phyloP scores from a whole-genome alignment of 2,888 invertebrate species.

The Pseudanteris insignis region DNA sequence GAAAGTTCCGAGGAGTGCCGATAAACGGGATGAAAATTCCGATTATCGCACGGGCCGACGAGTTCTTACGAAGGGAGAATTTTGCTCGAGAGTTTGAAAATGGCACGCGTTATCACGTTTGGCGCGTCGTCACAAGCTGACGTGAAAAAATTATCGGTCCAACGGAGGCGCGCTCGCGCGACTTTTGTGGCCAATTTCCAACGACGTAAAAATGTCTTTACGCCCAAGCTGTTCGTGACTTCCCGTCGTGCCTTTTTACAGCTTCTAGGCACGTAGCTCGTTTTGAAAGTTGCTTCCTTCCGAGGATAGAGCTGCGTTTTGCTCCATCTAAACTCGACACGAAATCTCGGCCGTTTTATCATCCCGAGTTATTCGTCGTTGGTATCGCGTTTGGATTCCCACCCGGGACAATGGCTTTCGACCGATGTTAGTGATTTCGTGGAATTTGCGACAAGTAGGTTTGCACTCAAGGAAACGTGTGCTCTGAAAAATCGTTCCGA shows the following conservation, averaged over 20 bases:
- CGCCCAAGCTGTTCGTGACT: slow-evolving; percentile 25
- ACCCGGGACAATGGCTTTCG: too few relatives aligned
- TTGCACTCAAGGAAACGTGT: too few relatives aligned
- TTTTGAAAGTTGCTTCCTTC: slow-evolving; percentile 39
- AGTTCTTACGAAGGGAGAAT: slow-evolving; percentile 3
- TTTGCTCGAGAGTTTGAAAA: slow-evolving; percentile 6
- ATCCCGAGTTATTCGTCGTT: too few relatives aligned
- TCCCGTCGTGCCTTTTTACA: slow-evolving; percentile 30
- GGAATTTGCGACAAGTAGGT: too few relatives aligned
- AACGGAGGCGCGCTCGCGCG: slow-evolving; percentile 8
- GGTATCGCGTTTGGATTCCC: not conserved
- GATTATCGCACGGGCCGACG: slow-evolving; percentile 6
- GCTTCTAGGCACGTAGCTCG: slow-evolving; percentile 31
- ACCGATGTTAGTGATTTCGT: too few relatives aligned
- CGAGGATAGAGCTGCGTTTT: slow-evolving; percentile 14
- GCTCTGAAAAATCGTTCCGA: too few relatives aligned
- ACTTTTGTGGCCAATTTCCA: slow-evolving; percentile 20
- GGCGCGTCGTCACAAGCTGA: slow-evolving; percentile 15
- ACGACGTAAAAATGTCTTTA: slow-evolving; percentile 27
- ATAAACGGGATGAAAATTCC: slow-evolving; percentile 4
- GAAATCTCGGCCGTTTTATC: slow-evolving; percentile 17
- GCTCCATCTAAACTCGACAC: slow-evolving; percentile 8
- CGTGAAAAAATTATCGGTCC: slow-evolving; percentile 8
- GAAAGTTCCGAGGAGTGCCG: slow-evolving; percentile 1
- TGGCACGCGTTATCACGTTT: slow-evolving; percentile 13